Conservation (phyloP, 2,888 invertebrate genomes). For the Plebejus melissa region DNA sequence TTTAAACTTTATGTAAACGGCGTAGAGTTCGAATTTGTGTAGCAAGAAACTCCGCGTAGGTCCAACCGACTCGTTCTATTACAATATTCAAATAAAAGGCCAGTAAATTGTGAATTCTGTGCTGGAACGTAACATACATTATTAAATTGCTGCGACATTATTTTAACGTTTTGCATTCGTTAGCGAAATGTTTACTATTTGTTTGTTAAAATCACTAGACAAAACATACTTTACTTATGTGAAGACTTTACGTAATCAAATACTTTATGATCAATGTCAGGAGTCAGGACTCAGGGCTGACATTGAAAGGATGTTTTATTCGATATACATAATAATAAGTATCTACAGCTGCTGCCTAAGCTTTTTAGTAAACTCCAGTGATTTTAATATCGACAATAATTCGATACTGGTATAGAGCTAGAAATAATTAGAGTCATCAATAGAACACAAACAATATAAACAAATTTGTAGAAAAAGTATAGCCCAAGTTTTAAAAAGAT, state of each 20-base stretch:
- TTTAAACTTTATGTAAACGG: constrained; percentile 34
- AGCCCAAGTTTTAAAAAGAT: not conserved
- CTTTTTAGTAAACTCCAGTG: not conserved
- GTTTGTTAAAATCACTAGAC: not conserved
- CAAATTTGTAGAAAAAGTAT: not conserved
- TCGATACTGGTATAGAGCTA: not conserved
- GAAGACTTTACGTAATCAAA: not conserved
- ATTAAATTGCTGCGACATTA: constrained; percentile 46
- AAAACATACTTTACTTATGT: not conserved
- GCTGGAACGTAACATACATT: constrained; percentile 56
- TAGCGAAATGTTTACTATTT: constrained; percentile 26
- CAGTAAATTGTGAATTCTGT: constrained; percentile 60
- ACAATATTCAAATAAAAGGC: constrained; percentile 59
- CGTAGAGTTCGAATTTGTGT: constrained; percentile 42
- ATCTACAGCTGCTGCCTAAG: not conserved
- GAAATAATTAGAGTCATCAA: not conserved
- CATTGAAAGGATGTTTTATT: not conserved
- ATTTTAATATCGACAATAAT: not conserved
- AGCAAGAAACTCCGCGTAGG: constrained; percentile 35
- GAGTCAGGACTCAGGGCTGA: not conserved
- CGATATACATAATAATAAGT: not conserved
- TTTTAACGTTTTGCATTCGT: constrained; percentile 33
- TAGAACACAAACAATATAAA: not conserved
- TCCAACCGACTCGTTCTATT: constrained; percentile 46
- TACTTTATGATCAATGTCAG: not conserved